phyloP scores from a whole-genome alignment of 2,113 vertebrate species.

The Vidua chalybeata region DNA sequence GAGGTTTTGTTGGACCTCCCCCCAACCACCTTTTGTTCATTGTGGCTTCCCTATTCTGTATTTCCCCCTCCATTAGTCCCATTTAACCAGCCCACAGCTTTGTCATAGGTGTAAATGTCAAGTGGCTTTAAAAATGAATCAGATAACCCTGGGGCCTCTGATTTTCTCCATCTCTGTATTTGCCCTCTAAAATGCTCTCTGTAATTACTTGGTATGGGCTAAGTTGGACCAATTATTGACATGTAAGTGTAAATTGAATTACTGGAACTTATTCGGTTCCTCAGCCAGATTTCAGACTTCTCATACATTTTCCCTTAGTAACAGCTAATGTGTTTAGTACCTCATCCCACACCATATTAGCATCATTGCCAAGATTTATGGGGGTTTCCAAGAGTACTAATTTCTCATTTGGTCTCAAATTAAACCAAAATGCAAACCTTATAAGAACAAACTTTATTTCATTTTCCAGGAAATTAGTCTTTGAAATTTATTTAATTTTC shows the following conservation, averaged over 20 bases:
- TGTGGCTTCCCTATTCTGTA: not conserved
- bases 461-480: not conserved
- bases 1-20: not conserved
- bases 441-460: not conserved
- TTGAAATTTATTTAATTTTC: not conserved
- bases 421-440: not conserved
- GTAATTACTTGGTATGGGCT: not conserved
- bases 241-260: not conserved
- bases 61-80: slow-evolving; percentile 8
- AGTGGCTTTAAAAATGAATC: slow-evolving; percentile 53
- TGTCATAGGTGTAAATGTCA: slow-evolving; percentile 43
- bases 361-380: not conserved
- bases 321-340: not conserved
- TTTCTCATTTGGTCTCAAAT: not conserved
- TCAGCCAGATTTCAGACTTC: not conserved
- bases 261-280: not conserved
- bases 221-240: not conserved
- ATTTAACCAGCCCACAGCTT: not conserved
- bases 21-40: not conserved
- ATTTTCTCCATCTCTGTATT: not conserved
- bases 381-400: not conserved
- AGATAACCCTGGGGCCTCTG: not conserved
- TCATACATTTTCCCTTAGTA: not conserved
- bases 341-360: not conserved
- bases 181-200: not conserved